Conservation (phyloP, 2,797 vertebrate genomes). For the Peromyscus nudipes region DNA sequence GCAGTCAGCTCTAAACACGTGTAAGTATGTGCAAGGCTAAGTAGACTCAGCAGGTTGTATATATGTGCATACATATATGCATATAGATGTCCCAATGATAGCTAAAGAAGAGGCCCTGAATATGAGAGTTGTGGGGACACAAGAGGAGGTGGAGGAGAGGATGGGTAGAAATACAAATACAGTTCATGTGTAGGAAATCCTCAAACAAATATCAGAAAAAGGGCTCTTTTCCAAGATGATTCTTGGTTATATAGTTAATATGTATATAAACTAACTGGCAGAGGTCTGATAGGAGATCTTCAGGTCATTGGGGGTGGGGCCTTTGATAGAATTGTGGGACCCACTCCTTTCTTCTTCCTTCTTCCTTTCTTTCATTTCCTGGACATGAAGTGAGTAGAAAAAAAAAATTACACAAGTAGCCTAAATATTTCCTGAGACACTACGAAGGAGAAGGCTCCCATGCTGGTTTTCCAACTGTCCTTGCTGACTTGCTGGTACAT, state of each 20-base stretch:
- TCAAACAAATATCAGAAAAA: neutral
- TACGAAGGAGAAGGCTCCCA: neutral
- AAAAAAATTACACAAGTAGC: neutral
- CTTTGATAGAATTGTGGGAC: too few relatives aligned
- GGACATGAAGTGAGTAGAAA: neutral
- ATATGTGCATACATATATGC: neutral
- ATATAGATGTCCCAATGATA: neutral
- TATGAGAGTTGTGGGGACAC: neutral
- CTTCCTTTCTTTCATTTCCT: neutral
- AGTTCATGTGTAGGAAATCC: neutral
- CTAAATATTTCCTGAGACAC: neutral
- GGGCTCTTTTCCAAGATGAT: neutral
- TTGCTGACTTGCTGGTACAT: neutral
- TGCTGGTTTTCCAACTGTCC: fast-evolving
- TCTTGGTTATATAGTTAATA: neutral
- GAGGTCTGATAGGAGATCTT: neutral
- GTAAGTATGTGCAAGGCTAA: neutral
- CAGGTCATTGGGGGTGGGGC: neutral
- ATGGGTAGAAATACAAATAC: neutral
- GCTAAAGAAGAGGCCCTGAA: neutral
- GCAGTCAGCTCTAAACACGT: neutral
- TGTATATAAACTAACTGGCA: neutral
- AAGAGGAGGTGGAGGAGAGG: neutral
- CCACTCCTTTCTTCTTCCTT: neutral
- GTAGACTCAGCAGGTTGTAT: neutral